Percentiles rank a stretch among this genome's conserved stretches.
Conservation (phyloP, 2,113 vertebrate genomes). For the Myiozetetes cayanensis region DNA sequence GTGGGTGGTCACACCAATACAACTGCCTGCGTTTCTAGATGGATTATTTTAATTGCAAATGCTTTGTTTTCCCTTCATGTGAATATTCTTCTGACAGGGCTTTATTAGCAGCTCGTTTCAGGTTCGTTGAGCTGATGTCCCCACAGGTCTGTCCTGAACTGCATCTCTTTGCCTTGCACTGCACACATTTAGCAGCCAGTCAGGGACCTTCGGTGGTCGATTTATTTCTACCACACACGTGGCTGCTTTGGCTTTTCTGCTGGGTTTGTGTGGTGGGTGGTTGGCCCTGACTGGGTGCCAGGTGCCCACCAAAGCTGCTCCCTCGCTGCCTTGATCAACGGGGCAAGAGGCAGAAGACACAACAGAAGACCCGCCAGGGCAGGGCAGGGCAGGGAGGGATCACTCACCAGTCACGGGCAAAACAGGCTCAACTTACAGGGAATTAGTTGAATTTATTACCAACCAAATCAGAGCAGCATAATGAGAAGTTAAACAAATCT, state of each 20-base stretch:
- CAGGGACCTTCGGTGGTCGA: not conserved
- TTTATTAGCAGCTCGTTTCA: not conserved
- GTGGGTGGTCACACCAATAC: fast-evolving
- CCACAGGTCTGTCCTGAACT: not conserved
- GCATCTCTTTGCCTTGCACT: not conserved
- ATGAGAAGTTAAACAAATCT: not conserved
- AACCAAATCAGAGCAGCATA: not conserved
- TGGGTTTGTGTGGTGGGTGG: not conserved
- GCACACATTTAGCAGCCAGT: not conserved
- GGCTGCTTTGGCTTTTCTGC: not conserved
- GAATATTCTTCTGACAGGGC: not conserved
- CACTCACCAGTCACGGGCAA: not conserved
- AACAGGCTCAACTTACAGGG: not conserved
- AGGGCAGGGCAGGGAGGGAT: not conserved
- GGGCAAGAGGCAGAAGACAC: not conserved
- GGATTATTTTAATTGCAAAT: not conserved
- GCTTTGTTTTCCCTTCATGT: not conserved
- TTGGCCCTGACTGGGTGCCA: not conserved
- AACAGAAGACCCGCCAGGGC: not conserved
- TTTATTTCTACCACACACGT: fast-evolving
- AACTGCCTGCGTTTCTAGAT: not conserved
- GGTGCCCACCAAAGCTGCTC: not conserved
- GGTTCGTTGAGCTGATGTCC: not conserved
- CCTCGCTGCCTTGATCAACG: not conserved
- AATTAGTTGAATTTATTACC: not conserved